These are phyloP conservation scores for Chalcosyrphus nemorum DNA, from an alignment of 2,888 invertebrate species.

Conservation along the genomic window DNA sequence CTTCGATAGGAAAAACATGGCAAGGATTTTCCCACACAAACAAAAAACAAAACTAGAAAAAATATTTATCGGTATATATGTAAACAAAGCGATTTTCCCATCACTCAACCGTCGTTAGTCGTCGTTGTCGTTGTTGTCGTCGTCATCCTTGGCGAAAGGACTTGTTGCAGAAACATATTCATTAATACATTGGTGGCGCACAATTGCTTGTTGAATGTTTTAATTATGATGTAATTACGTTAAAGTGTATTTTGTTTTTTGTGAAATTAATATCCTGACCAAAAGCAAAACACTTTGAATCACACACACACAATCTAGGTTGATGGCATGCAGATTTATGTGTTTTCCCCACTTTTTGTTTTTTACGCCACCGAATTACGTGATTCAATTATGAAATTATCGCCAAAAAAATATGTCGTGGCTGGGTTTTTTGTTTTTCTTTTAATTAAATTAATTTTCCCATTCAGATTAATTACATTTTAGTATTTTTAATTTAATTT, in stretches of 20 bases:
- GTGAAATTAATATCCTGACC: background rate
- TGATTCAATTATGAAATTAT: conserved; percentile 28
- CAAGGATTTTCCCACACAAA: background rate
- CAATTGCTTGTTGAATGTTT: conserved; percentile 58
- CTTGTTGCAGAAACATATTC: conserved; percentile 58
- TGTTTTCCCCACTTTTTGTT: background rate
- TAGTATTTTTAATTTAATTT: conserved; percentile 17
- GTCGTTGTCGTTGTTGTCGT: background rate
- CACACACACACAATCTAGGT: background rate
- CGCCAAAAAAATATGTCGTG: background rate
- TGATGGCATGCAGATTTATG: background rate
- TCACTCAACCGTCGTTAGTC: conserved; percentile 9
- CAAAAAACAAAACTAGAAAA: background rate
- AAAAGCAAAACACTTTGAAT: background rate
- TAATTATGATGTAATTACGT: conserved; percentile 47
- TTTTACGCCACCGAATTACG: background rate
- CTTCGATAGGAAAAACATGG: background rate
- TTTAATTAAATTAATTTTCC: conserved; percentile 47
- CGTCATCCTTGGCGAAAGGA: background rate
- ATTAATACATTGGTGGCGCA: conserved; percentile 25
- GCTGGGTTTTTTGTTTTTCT: background rate
- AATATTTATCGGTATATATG: background rate
- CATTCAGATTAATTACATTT: conserved; percentile 44
- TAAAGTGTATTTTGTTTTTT: background rate
- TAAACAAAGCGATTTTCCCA: conserved; percentile 12